Percentiles rank a stretch among this genome's conserved stretches.
Evolutionary conservation across 1,140 invertebrate species (phyloP).

Genomic region (Lasaia peninsularis): DNA sequence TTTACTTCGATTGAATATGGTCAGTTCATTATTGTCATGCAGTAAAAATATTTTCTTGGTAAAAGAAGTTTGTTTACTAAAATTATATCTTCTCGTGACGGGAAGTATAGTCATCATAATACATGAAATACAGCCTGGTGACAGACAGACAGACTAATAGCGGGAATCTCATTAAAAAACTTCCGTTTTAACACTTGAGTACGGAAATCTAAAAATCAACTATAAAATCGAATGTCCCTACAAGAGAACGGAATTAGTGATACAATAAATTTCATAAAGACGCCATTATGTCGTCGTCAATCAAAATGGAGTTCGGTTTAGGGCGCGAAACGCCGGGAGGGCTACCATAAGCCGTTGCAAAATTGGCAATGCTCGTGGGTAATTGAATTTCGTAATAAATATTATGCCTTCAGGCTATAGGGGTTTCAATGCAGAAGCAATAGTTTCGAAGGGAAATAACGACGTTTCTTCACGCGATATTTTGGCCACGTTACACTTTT

Average conservation of each 20-base stretch:
- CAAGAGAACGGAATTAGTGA: conserved; percentile 1
- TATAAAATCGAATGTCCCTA: not conserved
- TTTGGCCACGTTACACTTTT: conserved; percentile 6
- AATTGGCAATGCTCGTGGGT: conserved; percentile 57
- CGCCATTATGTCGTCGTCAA: conserved; percentile 14
- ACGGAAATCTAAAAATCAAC: not conserved
- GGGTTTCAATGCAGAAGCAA: conserved; percentile 8
- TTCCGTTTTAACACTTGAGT: too few species aligned
- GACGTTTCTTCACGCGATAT: conserved; percentile 4
- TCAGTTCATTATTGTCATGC: too few species aligned
- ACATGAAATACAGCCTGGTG: too few species aligned
- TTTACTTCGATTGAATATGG: too few species aligned
- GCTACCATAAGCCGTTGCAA: conserved; percentile 31
- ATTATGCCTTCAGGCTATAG: conserved; percentile 20
- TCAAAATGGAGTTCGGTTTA: conserved; percentile 15
- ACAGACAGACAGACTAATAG: too few species aligned
- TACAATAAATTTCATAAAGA: conserved; percentile 12
- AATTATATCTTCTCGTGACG: too few species aligned
- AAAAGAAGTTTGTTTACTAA: too few species aligned
- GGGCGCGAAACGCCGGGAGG: conserved; percentile 20
- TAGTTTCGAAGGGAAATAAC: conserved; percentile 4
- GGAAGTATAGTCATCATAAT: too few species aligned
- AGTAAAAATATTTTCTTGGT: too few species aligned
- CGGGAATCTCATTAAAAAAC: too few species aligned
- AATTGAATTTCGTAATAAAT: conserved; percentile 61